A percentile compares a stretch with the other conserved stretches of the same genome.
Evolutionary conservation across 1,140 invertebrate species (phyloP).

Genomic region (Calycopis cecrops): DNA sequence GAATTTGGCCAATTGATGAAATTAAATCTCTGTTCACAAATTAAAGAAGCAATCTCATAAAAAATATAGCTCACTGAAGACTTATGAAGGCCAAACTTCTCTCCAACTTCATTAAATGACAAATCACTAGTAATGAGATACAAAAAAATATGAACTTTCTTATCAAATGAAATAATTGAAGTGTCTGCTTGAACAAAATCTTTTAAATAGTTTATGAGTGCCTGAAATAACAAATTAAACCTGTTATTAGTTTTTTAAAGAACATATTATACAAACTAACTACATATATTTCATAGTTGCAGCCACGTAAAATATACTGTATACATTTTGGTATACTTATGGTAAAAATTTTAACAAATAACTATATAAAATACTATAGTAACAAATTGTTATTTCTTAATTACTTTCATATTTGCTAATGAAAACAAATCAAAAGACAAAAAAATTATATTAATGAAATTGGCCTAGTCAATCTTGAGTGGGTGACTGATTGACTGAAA

Average conservation of each 20-base stretch:
- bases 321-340: no score
- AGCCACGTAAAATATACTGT: no score
- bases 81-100: conserved; percentile 55
- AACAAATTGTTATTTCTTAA: no score
- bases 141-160: conserved; percentile 62
- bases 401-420: no score
- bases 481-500: no score
- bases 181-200: conserved; percentile 35
- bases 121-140: conserved; percentile 48
- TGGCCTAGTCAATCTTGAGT: no score
- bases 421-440: no score
- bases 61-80: conserved; percentile 57
- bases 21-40: conserved; percentile 45
- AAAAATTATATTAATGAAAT: no score
- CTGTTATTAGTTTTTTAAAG: conserved; percentile 1
- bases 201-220: conserved; percentile 45
- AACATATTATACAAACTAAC: neutral
- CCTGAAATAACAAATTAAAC: conserved; percentile 40
- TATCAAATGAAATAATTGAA: conserved; percentile 44
- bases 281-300: neutral
- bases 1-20: conserved; percentile 63
- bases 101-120: conserved; percentile 53
- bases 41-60: conserved; percentile 47
- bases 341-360: no score
- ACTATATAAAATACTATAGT: no score